Evolutionary conservation across 2,888 invertebrate genomes (phyloP).

Genomic region (Crematogaster levior): DNA sequence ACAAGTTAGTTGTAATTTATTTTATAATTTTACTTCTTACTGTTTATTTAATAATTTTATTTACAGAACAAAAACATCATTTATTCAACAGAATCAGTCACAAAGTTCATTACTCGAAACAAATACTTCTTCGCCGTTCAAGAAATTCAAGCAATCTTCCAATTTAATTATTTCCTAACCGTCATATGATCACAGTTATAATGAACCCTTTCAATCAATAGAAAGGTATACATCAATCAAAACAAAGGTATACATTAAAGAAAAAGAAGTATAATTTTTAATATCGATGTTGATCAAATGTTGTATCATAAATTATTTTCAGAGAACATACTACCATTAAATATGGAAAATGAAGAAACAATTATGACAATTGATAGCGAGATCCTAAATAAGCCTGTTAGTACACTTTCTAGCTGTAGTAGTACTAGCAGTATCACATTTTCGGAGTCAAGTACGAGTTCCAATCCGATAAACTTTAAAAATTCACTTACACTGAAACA

Average conservation of each 20-base stretch:
- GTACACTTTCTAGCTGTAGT: neutral
- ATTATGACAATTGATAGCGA: neutral
- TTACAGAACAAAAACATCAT: constrained; percentile 3
- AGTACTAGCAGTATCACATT: neutral
- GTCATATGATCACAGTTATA: neutral
- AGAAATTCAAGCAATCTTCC: neutral
- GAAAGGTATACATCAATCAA: no score
- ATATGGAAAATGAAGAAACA: neutral
- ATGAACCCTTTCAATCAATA: neutral
- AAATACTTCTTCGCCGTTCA: neutral
- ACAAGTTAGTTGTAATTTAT: no score
- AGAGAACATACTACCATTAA: neutral
- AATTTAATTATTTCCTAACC: neutral
- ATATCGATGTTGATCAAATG: neutral
- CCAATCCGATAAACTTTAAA: neutral
- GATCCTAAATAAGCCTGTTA: constrained; percentile 2
- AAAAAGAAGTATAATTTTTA: neutral
- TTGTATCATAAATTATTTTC: constrained; percentile 5
- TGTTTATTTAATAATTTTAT: neutral
- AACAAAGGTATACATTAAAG: constrained; percentile 5
- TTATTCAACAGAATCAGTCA: neutral
- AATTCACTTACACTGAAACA: neutral
- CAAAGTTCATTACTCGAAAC: neutral
- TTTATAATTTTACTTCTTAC: neutral
- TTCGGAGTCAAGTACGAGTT: neutral